Percentiles rank a stretch among this genome's conserved stretches.
phyloP scores from a whole-genome alignment of 23 tunicate species.

The Halocynthia roretzi region DNA sequence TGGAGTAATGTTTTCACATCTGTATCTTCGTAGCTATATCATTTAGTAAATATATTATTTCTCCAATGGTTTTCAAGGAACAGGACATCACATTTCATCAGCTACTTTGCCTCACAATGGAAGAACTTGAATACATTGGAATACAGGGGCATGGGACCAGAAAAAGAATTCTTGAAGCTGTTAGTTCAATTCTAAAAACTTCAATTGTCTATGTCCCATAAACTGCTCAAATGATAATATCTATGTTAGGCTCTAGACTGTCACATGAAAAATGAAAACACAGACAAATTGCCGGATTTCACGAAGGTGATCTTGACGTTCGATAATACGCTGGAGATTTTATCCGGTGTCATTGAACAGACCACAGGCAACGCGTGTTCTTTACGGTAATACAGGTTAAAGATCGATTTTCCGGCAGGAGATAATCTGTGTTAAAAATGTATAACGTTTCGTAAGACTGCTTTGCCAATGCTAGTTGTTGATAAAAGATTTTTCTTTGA shows the following conservation, averaged over 20 bases:
- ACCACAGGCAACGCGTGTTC: slow-evolving; percentile 2
- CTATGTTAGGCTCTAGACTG: background rate
- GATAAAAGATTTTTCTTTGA: too few relatives aligned
- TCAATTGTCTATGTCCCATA: background rate
- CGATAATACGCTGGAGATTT: background rate
- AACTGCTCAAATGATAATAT: background rate
- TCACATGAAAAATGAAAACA: slow-evolving; percentile 1
- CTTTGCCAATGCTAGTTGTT: too few relatives aligned
- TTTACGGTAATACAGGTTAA: background rate
- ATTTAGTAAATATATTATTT: background rate
- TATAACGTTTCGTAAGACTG: too few relatives aligned
- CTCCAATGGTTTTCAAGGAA: slow-evolving; percentile 20
- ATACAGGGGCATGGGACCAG: slow-evolving; percentile 54
- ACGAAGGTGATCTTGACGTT: slow-evolving; percentile 7
- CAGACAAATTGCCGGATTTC: slow-evolving; percentile 10
- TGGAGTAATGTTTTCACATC: too few relatives aligned
- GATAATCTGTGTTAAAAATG: too few relatives aligned
- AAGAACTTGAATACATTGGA: slow-evolving; percentile 63
- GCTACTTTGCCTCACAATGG: slow-evolving; percentile 46
- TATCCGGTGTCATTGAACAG: slow-evolving; percentile 17
- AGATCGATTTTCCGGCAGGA: too few relatives aligned
- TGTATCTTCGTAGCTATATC: background rate
- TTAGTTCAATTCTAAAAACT: slow-evolving; percentile 4
- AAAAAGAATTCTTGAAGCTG: slow-evolving; percentile 67
- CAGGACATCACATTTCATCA: slow-evolving; percentile 77